Evolutionary conservation across 2,113 vertebrate species (phyloP), one percentile per base, ranked within the genome.

Genomic region (Psettodes erumei): DNA sequence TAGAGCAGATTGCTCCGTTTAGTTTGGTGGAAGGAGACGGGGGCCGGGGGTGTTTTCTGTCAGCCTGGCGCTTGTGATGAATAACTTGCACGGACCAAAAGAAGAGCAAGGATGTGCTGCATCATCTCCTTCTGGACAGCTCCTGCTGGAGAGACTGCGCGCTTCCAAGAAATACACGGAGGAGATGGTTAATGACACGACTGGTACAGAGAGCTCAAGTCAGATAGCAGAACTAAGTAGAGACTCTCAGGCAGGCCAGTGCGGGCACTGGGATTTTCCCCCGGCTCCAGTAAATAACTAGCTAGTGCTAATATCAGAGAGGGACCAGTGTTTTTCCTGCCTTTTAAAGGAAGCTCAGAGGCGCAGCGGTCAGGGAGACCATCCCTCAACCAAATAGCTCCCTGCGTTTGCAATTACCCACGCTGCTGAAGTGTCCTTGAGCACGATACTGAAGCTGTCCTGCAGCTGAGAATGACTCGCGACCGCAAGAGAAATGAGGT

Each of bases 271-370:
- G 86, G 70, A 48, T 79, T 86, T 81, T 83, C n/a, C 77, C 51
- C 58, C 30, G 80, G 76, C 86, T 88, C 79, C 76, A 85, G 72
- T 70, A 86, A 86, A 86, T 88, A 78, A 82, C 61, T 21, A 80
- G 76, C 81, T 79, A 16, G 11, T 16, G 60, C 82, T 82, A 82
- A 87, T 80, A 83, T 82, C 76, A 78, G 83, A 84, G 76, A 72
- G 42, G 35, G 38, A 15, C 11, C 58, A n/a, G 48, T 28, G 25
- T 77, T 77, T 64, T 66, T 60, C 33, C 45, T 50, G 37, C 42
- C 47, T 43, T 58, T 82, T 50, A 62, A 76, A 65, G 53, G 60
- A 79, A 50, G 55, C 63, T 70, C 45, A 5, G 66, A 71, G 72
- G 62, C 79, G 43, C 12, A 5, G 77, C 32, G 79, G 74, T 85